Evolutionary conservation across 1,140 invertebrate species (phyloP).

Genomic region (Tyrophagus putrescentiae): DNA sequence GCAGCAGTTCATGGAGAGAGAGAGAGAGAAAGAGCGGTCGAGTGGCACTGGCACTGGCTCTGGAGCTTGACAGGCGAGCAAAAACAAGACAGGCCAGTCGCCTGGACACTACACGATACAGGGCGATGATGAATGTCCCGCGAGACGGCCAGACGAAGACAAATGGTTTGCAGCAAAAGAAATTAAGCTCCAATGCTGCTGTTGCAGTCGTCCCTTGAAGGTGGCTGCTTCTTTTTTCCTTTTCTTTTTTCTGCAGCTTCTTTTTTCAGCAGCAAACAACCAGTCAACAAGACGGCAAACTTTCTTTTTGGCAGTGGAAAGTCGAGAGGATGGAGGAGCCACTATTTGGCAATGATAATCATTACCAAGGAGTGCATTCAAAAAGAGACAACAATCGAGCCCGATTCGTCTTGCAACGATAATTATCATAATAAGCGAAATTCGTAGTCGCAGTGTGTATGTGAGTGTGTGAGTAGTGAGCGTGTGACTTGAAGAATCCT

Average conservation of each 20-base stretch:
- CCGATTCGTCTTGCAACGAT: slow-evolving; percentile 14
- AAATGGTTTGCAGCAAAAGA: slow-evolving; percentile 4
- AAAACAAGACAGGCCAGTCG: not conserved
- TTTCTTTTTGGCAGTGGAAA: not conserved
- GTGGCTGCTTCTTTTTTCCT: too few relatives aligned
- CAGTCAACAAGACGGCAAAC: not conserved
- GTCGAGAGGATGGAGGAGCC: not conserved
- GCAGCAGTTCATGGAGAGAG: too few relatives aligned
- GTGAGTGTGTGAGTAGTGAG: not conserved
- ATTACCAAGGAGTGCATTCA: too few relatives aligned
- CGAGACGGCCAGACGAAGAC: slow-evolving; percentile 6
- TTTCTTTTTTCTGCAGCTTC: too few relatives aligned
- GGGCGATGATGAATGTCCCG: slow-evolving; percentile 4
- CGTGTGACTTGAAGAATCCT: not conserved
- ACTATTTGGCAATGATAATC: too few relatives aligned
- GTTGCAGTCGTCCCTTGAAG: not conserved
- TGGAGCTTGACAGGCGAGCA: not conserved
- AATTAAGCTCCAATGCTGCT: slow-evolving; percentile 9
- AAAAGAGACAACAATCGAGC: slow-evolving; percentile 9
- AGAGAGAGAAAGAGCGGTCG: too few relatives aligned
- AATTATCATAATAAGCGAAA: slow-evolving; percentile 16
- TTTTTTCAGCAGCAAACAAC: too few relatives aligned
- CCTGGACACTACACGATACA: not conserved
- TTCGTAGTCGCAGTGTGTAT: not conserved
- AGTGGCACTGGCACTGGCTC: too few relatives aligned